These are phyloP conservation scores for Lamprotornis superbus DNA, from an alignment of 2,113 vertebrate species.

Conservation along the genomic window DNA sequence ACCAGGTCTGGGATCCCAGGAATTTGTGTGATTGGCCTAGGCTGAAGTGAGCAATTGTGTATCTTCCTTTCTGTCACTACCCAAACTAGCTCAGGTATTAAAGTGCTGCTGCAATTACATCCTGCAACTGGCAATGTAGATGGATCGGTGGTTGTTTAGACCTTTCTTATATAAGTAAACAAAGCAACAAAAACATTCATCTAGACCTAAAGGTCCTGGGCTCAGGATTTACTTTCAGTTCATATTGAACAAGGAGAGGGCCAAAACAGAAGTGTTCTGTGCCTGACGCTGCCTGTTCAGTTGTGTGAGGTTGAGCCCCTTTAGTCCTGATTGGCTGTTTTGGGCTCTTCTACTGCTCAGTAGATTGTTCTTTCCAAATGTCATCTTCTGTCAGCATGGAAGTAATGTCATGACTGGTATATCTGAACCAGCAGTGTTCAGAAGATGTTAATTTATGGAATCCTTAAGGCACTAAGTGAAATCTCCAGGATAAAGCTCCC, in stretches of 20 bases:
- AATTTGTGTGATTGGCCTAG: neutral
- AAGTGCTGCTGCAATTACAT: neutral
- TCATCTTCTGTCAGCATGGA: neutral
- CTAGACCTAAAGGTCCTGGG: neutral
- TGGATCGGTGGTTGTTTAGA: neutral
- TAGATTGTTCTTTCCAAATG: neutral
- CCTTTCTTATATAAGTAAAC: neutral
- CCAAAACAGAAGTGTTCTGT: neutral
- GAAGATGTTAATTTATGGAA: neutral
- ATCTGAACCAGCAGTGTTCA: neutral
- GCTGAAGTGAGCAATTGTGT: neutral
- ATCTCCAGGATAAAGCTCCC: neutral
- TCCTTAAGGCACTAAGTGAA: neutral
- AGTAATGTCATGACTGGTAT: neutral
- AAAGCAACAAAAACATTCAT: neutral
- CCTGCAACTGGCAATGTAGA: neutral
- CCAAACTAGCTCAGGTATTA: neutral
- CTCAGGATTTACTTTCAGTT: neutral
- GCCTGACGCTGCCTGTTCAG: neutral
- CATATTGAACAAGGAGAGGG: neutral
- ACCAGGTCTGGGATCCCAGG: neutral
- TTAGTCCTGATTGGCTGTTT: neutral
- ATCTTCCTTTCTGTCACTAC: neutral
- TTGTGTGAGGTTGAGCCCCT: neutral
- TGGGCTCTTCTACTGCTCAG: neutral